These are phyloP conservation scores for Orchestia grillus DNA, from an alignment of 1,140 invertebrate genomes.

Conservation along the genomic window DNA sequence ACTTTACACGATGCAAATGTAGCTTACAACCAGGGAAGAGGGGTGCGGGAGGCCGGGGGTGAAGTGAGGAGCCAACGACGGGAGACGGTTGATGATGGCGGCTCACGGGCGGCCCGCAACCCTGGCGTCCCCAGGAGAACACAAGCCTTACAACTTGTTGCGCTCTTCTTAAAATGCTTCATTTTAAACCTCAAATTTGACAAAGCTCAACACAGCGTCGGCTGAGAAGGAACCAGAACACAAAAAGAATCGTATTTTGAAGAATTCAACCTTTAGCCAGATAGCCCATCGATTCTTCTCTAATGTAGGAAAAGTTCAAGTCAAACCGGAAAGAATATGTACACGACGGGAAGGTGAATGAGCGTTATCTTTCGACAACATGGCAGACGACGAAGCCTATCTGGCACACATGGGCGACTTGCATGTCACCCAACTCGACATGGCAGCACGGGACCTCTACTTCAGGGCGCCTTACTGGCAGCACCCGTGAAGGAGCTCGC, in stretches of 20 bases:
- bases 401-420: background rate
- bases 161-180: background rate
- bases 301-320: background rate
- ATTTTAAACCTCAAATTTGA: background rate
- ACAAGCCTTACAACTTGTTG: background rate
- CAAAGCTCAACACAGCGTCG: background rate
- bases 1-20: background rate
- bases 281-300: background rate
- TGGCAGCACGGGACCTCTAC: no score
- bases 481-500: no score
- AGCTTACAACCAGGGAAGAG: background rate
- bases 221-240: background rate
- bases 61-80: slow-evolving; percentile 45
- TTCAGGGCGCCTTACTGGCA: no score
- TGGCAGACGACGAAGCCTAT: background rate
- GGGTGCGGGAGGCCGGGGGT: slow-evolving; percentile 48
- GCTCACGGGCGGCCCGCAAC: background rate
- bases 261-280: background rate
- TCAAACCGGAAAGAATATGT: slow-evolving; percentile 12
- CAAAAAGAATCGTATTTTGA: background rate
- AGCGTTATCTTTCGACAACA: background rate
- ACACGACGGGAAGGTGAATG: background rate
- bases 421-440: background rate
- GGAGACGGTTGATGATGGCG: slow-evolving; percentile 51
- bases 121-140: background rate